phyloP scores from a whole-genome alignment of 2,888 invertebrate genomes.

The Pristionchus exspectatus region DNA sequence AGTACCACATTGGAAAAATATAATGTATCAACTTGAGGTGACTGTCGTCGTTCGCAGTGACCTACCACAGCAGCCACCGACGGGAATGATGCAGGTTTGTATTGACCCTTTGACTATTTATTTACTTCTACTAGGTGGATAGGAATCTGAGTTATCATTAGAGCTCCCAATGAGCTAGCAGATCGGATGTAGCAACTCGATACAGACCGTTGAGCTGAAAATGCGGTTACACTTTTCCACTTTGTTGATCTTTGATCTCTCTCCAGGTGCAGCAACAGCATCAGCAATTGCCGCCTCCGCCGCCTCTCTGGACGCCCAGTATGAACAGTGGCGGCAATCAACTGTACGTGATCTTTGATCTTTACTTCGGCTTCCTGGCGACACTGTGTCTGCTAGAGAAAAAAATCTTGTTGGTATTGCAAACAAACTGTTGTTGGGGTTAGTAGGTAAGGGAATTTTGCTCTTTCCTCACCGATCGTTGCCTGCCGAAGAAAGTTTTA shows the following conservation, averaged over 20 bases:
- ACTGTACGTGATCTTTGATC: background rate
- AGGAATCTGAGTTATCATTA: background rate
- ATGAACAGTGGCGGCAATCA: conserved; percentile 54
- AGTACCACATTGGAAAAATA: background rate
- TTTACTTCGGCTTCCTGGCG: background rate
- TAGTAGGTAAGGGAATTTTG: too few species aligned
- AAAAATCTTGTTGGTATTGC: too few species aligned
- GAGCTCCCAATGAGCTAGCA: background rate
- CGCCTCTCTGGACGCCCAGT: conserved; percentile 50
- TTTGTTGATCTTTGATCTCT: background rate
- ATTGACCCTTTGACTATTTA: background rate
- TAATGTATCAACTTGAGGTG: background rate
- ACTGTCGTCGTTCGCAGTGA: conserved; percentile 12
- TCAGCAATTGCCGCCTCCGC: conserved; percentile 56
- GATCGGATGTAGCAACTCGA: too few species aligned
- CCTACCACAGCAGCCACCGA: background rate
- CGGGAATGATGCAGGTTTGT: background rate
- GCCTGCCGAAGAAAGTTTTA: too few species aligned
- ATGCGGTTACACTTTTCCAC: too few species aligned
- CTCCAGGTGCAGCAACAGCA: conserved; percentile 54
- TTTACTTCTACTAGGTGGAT: background rate
- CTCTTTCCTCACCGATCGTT: too few species aligned
- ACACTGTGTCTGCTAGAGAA: too few species aligned
- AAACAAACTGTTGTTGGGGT: too few species aligned
- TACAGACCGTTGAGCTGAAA: too few species aligned